phyloP scores from a whole-genome alignment of 1,140 invertebrate species.

The Pristionchus pacificus region DNA sequence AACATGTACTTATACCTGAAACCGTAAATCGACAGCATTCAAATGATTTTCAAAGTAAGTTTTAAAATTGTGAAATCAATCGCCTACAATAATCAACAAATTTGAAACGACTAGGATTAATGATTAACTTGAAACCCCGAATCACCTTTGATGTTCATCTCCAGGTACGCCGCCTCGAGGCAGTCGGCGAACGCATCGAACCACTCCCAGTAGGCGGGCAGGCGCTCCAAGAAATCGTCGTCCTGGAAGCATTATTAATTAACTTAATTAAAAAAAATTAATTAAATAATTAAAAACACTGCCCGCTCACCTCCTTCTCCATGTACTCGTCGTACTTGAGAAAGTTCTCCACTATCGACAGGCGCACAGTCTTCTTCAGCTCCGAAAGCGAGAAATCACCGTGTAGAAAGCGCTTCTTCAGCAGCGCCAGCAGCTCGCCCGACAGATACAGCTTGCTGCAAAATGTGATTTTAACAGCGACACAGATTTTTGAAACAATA shows the following conservation, averaged over 20 bases:
- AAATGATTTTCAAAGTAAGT: neutral
- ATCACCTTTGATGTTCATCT: neutral
- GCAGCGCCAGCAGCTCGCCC: neutral
- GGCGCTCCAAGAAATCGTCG: neutral
- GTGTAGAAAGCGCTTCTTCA: neutral
- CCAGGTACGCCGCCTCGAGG: neutral
- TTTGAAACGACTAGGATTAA: neutral
- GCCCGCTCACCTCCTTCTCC: neutral
- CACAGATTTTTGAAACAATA: too few relatives aligned
- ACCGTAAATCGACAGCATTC: neutral
- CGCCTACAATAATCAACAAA: neutral
- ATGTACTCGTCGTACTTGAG: neutral
- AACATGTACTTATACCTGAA: neutral
- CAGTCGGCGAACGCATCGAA: neutral
- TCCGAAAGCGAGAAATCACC: neutral
- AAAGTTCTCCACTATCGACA: neutral
- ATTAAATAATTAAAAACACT: neutral
- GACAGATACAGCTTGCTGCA: neutral
- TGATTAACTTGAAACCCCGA: too few relatives aligned
- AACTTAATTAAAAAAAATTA: neutral
- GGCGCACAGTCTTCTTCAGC: neutral
- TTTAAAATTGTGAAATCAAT: neutral
- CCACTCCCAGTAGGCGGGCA: neutral
- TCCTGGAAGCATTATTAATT: neutral
- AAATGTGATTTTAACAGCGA: too few relatives aligned